Evolutionary conservation across 2,888 invertebrate genomes (phyloP).

Genomic region (Sipunculus nudus): DNA sequence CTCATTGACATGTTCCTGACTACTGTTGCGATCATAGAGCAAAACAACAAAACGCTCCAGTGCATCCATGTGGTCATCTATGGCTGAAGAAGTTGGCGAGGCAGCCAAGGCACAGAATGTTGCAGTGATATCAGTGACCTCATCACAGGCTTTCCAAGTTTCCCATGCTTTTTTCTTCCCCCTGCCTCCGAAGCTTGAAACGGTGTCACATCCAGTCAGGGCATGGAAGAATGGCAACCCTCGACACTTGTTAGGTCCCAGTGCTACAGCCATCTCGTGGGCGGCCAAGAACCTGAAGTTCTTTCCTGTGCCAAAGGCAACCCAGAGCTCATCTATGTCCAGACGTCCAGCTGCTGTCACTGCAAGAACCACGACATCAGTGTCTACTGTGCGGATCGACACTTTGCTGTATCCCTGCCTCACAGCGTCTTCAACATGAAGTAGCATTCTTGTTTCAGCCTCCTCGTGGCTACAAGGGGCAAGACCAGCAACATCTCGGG

Average conservation of each 20-base stretch:
- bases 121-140: too few relatives aligned
- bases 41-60: too few relatives aligned
- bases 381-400: conserved; percentile 24
- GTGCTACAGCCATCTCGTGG: conserved; percentile 19
- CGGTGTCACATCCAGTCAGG: conserved; percentile 10
- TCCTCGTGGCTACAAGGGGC: conserved; percentile 34
- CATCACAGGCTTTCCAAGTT: too few relatives aligned
- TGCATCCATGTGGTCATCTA: too few relatives aligned
- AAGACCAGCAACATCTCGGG: conserved; percentile 5
- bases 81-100: too few relatives aligned
- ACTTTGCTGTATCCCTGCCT: conserved; percentile 13
- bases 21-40: too few relatives aligned
- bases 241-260: conserved; percentile 12
- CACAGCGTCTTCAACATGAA: conserved; percentile 22
- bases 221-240: too few relatives aligned
- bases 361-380: conserved; percentile 32
- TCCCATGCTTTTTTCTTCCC: too few relatives aligned
- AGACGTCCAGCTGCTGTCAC: conserved; percentile 13
- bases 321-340: conserved; percentile 13
- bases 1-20: too few relatives aligned
- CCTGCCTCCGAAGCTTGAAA: too few relatives aligned
- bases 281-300: conserved; percentile 28
- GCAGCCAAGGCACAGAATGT: too few relatives aligned
- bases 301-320: conserved; percentile 28
- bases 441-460: conserved; percentile 27